Evolutionary conservation across 2,797 vertebrate species (phyloP), one percentile per base, ranked within the genome.

Genomic region (Ammospiza maritima): DNA sequence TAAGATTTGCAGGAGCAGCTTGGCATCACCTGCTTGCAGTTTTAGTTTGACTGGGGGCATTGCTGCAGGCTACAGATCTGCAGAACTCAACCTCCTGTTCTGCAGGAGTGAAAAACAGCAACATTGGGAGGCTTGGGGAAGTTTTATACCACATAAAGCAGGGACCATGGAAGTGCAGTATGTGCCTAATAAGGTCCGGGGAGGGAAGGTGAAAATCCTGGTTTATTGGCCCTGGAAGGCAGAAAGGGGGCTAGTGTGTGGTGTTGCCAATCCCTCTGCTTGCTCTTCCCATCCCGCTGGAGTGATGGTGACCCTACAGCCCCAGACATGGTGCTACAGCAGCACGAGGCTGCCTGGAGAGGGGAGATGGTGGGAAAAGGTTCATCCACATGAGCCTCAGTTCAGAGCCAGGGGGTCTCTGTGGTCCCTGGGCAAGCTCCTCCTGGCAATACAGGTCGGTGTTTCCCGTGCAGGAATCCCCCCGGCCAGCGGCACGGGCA

Each of bases 401-500:
- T 47, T 23, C 22, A 47, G 21, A 47, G 45, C 45, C 45, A 23
- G 45, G 45, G 45, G 45, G 22, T 47, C 45, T 47, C 45, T 47
- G 45, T 23, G 45, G 45, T 47, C 45, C 45, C 45, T 47, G 45
- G 45, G 21, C 5, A 47, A 47, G 45, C 45, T 47, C 45, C 45
- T 47, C 21, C 45, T 47, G 45, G 21, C 45, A 13, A 13, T 47
- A 47, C 26, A 1, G 1, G 27, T 36, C 34, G 6, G 2, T n/a
- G 22, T 82, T 53, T 75, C 81, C 93, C 22, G 0, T 11, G 32
- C 97, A 99, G 99, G 99, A 88, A 98, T 97, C 34, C 99, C 99
- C 60, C 97, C 98, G 0, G 98, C 99, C 92, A 99, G 98, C 1
- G 99, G 99, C 95, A 99, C 99, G 0, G 99, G 99, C 88, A 99